Evolutionary conservation across 1,140 invertebrate genomes (phyloP), one percentile per base, ranked within the genome.

Genomic region (Drosophila jambulina): DNA sequence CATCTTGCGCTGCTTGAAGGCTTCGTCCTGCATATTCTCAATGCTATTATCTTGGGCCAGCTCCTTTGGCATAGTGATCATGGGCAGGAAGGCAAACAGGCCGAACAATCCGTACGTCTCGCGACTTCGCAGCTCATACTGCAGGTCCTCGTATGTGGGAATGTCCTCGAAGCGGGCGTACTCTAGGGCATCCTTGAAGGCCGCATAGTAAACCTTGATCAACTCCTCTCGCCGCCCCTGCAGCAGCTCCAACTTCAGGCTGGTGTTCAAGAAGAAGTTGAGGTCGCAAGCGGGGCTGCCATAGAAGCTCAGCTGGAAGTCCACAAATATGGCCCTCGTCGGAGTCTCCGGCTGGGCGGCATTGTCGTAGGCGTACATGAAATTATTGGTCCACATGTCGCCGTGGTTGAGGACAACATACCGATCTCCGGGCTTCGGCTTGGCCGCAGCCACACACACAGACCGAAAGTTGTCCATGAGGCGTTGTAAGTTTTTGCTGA

Each of bases 351-450:
- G 80, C 43, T 87, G 43, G 0, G 91, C 49, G 0, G 93, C 67
- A 56, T 94, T 84, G 62, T 91, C 91, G 74, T 95, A 95, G 43
- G 93, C 93, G 78, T 95, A 96, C 75, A 96, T 88, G 91, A 96
- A 95, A 75, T 96, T 96, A 69, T 95, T 95, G 2, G 94, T 92
- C 95, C 95, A 96, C 29, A 94, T 93, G 80, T 96, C 95, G 7
- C 95, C 95, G 48, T 96, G 95, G 79, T 94, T 95, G 12, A 96
- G 92, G 1, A 95, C 95, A 32, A 93, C 93, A 78, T 82, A 78
- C 34, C 10, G 78, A 77, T 61, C 81, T 0, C 36, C 64, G 4
- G 78, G 58, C 49, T 57, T 93, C 71, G 71, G 93, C 68, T 43
- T 91, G 10, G 45, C 93, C 67, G 49, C 92, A n/a, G 45, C 71